Percentiles rank a stretch among this genome's conserved stretches.
These are phyloP conservation scores for Scaptomyza tumidula DNA, from an alignment of 2,888 invertebrate genomes.

Conservation along the genomic window DNA sequence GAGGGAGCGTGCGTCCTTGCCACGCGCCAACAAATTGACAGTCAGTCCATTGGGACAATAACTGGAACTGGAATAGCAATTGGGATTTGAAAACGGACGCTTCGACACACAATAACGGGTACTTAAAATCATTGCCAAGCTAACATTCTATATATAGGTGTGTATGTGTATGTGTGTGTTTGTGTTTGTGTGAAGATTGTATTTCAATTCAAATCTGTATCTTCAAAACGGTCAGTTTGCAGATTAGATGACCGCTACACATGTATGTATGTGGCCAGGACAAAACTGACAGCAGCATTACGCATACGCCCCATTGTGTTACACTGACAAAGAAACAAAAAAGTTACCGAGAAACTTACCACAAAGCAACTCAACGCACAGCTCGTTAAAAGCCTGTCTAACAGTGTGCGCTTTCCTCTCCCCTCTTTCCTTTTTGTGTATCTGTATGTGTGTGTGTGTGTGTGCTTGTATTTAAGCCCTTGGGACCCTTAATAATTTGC, in stretches of 20 bases:
- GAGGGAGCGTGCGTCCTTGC: constrained; percentile 31
- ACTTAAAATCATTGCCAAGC: constrained; percentile 1
- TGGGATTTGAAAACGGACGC: neutral
- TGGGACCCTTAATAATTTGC: constrained; percentile 66
- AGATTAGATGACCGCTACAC: neutral
- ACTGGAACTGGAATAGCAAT: neutral
- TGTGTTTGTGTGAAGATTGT: too few species aligned
- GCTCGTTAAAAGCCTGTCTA: constrained; percentile 44
- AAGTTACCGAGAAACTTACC: constrained; percentile 2
- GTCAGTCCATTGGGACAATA: constrained; percentile 1
- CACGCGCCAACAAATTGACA: constrained; percentile 45
- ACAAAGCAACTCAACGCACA: constrained; percentile 38
- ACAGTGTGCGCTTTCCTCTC: neutral
- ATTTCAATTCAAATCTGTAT: too few species aligned
- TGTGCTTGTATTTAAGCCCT: constrained; percentile 20
- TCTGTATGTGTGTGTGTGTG: constrained; percentile 1
- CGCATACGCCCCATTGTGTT: constrained; percentile 35
- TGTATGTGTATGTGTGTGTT: too few species aligned
- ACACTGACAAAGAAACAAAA: neutral
- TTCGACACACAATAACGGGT: constrained; percentile 12
- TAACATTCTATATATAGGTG: too few species aligned
- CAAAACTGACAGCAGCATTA: constrained; percentile 34
- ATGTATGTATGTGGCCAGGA: constrained; percentile 11
- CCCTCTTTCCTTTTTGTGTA: neutral
- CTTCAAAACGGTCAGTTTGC: neutral